phyloP scores from a whole-genome alignment of 2,797 vertebrate species.

The Fratercula arctica region DNA sequence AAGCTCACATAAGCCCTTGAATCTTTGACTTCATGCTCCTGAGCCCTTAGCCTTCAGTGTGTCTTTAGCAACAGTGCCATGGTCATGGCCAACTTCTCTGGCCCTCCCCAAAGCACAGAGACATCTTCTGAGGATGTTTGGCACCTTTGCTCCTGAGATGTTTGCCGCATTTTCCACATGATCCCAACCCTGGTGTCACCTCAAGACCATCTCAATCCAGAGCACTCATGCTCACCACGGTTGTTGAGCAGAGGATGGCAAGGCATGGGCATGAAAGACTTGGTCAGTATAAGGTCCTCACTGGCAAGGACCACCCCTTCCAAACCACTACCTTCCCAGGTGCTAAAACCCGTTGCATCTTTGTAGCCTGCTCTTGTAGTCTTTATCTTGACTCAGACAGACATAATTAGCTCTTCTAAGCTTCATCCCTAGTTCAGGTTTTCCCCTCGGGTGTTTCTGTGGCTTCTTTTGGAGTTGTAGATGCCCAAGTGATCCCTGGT shows the following conservation, averaged over 20 bases:
- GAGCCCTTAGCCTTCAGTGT: neutral
- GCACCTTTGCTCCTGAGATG: neutral
- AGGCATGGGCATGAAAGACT: neutral
- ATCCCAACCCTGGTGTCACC: neutral
- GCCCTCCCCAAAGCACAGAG: neutral
- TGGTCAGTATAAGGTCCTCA: neutral
- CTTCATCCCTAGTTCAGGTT: neutral
- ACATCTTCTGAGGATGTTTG: neutral
- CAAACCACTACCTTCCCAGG: neutral
- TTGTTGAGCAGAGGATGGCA: neutral
- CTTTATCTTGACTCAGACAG: neutral
- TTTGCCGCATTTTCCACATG: neutral
- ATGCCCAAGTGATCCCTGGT: neutral
- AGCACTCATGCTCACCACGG: rapidly evolving
- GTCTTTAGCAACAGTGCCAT: neutral
- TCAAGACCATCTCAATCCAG: neutral
- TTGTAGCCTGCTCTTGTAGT: neutral
- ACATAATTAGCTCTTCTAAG: neutral
- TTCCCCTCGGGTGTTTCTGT: neutral
- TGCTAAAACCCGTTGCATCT: neutral
- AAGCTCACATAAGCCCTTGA: neutral
- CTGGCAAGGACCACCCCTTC: neutral
- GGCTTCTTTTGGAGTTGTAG: neutral
- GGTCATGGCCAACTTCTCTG: neutral
- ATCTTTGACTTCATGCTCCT: neutral